Conservation (phyloP, 2,113 vertebrate genomes). For the Benitochromis conjunctus region DNA sequence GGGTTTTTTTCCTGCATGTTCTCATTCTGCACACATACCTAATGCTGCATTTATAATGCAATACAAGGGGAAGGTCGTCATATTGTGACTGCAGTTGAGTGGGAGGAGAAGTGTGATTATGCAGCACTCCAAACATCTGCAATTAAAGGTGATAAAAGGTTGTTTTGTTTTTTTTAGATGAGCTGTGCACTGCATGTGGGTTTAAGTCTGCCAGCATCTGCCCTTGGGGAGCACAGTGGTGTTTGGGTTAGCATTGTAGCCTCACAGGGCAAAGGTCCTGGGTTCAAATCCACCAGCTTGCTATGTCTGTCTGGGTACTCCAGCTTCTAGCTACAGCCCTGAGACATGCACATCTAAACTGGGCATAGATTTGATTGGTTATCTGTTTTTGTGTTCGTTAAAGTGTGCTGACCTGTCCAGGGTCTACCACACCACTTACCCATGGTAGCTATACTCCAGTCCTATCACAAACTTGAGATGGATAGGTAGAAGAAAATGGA, state of each 20-base stretch:
- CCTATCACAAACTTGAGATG: neutral
- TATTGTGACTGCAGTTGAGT: neutral
- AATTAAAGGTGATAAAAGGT: neutral
- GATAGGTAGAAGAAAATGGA: neutral
- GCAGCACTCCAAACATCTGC: neutral
- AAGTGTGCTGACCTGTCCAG: neutral
- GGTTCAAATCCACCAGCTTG: neutral
- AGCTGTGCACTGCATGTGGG: neutral
- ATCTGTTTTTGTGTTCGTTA: neutral
- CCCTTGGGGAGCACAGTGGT: neutral
- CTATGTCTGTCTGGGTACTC: neutral
- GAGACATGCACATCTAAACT: neutral
- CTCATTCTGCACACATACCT: neutral
- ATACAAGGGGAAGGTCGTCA: neutral
- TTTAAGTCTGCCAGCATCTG: neutral
- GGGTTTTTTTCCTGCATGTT: neutral
- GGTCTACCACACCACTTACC: neutral
- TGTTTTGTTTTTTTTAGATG: fast-evolving
- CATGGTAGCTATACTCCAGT: neutral
- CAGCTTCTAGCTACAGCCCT: neutral
- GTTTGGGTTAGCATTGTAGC: neutral
- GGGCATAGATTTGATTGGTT: neutral
- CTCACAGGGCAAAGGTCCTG: neutral
- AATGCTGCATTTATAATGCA: neutral
- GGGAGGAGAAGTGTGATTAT: neutral